A percentile compares a stretch with the other conserved stretches of the same genome.
phyloP scores from a whole-genome alignment of 2,113 vertebrate genomes.

The Xenotilapia leptura region DNA sequence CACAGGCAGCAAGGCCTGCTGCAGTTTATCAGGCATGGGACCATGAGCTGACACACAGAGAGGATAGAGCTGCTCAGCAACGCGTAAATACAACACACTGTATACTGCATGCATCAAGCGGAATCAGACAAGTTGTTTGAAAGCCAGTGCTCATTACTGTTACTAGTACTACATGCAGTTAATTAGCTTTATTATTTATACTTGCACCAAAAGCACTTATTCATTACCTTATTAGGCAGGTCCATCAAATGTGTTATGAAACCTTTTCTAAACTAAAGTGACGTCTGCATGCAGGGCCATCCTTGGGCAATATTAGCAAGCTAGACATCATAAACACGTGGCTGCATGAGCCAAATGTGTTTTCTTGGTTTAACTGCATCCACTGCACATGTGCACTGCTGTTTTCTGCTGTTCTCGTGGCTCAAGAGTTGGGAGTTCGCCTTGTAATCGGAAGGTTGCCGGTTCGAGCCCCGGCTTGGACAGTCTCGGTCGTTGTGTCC shows the following conservation, averaged over 20 bases:
- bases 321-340: neutral
- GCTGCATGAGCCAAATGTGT: neutral
- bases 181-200: neutral
- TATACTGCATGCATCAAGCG: neutral
- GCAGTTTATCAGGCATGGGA: constrained; percentile 67
- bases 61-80: neutral
- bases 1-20: constrained; percentile 55
- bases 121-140: neutral
- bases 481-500: too few species aligned
- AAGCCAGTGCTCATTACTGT: neutral
- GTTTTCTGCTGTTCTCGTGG: too few species aligned
- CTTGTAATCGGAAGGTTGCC: too few species aligned
- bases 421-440: too few species aligned
- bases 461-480: too few species aligned
- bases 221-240: neutral
- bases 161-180: neutral
- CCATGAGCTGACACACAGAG: constrained; percentile 64
- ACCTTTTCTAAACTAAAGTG: neutral
- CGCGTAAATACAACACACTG: neutral
- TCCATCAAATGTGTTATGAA: neutral
- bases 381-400: neutral
- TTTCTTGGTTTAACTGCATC: neutral
- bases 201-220: neutral
- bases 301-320: neutral
- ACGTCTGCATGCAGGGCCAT: neutral